Evolutionary conservation across 2,113 vertebrate species (phyloP), one percentile per base, ranked within the genome.

Genomic region (Mesembrinibis cayennensis): DNA sequence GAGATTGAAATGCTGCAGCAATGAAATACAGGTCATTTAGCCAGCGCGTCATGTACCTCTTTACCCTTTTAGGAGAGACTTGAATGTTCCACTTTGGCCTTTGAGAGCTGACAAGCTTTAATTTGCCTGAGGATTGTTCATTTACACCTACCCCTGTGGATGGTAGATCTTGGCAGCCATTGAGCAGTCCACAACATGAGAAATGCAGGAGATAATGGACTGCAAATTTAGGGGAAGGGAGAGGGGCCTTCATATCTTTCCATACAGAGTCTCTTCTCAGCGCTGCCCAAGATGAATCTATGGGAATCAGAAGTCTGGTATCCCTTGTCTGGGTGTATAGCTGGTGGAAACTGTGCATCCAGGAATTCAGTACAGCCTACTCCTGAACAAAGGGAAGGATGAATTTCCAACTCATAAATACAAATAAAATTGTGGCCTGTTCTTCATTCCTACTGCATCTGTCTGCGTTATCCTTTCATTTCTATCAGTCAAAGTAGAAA

Each of bases 271-370:
- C 32, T 84, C 6, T 78, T 53, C 42, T 82, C 27, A 50, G 16
- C 36, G 65, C 27, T 81, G 45, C 15, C 29, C 29, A 50, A n/a
- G 22, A 21, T 42, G 26, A 74, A 42, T 27, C 55, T 74, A 4
- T 22, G 1, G 2, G 14, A 74, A 49, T 81, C 11, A 12, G 55
- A 17, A 11, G 1, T 65, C 29, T 80, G 47, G 16, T 80, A 1
- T n/a, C 14, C 17, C 0, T 0, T 40, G 18, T 69, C 58, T 91
- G 26, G 27, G 7, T 49, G 13, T 59, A 29, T 25, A 55, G 34
- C 62, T 90, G 13, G 7, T 73, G 16, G 36, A 36, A 70, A 1
- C 49, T 78, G 19, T 59, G 15, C 17, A 38, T 88, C 27, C 42
- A 56, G 70, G 11, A 16, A 9, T 86, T 79, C 29, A 13, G 14